Percentiles rank a stretch among this genome's conserved stretches.
phyloP scores from a whole-genome alignment of 2,797 vertebrate species.

The Lutjanus argentimaculatus region DNA sequence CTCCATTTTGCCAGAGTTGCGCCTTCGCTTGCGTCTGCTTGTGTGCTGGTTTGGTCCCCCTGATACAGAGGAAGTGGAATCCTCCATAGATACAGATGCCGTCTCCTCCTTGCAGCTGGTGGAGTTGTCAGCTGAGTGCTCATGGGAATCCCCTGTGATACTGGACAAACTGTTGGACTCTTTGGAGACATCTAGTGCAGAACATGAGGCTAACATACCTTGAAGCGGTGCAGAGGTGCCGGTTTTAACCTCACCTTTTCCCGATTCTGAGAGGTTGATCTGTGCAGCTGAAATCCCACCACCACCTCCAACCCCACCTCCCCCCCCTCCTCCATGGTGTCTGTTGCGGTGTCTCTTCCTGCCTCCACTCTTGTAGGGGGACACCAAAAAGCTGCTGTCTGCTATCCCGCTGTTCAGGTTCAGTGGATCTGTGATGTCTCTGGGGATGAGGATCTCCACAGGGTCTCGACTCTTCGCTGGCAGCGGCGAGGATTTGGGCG shows the following conservation, averaged over 20 bases:
- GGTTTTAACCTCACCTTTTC: constrained; percentile 68
- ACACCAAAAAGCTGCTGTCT: constrained; percentile 87
- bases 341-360: constrained; percentile 91
- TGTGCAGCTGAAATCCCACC: constrained; percentile 67
- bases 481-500: constrained; percentile 95
- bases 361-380: constrained; percentile 84
- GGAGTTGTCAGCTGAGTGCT: constrained; percentile 84
- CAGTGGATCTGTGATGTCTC: constrained; percentile 95
- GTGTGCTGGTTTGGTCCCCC: constrained; percentile 69
- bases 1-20: constrained; percentile 88
- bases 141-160: constrained; percentile 68
- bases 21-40: constrained; percentile 86
- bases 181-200: constrained; percentile 70
- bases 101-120: constrained; percentile 85
- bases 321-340: constrained; percentile 84
- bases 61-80: constrained; percentile 41
- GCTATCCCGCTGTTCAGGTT: constrained; percentile 90
- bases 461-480: constrained; percentile 91
- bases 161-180: constrained; percentile 64
- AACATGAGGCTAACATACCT: constrained; percentile 47
- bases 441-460: constrained; percentile 95
- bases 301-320: constrained; percentile 27
- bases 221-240: constrained; percentile 42
- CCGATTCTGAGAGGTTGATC: constrained; percentile 68
- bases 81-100: constrained; percentile 60